These are phyloP conservation scores for Cryptops parisi DNA, from an alignment of 2,888 invertebrate genomes.

Conservation along the genomic window DNA sequence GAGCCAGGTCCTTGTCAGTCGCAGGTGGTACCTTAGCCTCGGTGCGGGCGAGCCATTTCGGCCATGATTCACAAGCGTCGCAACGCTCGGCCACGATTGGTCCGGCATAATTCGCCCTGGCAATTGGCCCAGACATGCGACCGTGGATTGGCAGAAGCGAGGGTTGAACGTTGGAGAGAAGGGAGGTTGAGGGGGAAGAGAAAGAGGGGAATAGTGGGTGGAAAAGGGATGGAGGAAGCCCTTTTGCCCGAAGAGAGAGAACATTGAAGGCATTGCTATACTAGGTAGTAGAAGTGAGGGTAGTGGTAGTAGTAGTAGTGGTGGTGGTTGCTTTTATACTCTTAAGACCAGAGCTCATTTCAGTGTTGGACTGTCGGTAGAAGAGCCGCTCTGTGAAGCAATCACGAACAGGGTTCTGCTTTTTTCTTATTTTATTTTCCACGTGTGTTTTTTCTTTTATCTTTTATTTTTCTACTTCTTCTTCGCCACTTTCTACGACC, in stretches of 20 bases:
- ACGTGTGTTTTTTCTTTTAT: not conserved
- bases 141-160: not conserved
- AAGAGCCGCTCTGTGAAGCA: not conserved
- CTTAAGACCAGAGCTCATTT: not conserved
- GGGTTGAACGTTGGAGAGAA: not conserved
- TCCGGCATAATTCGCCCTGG: not conserved
- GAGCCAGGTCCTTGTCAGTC: not conserved
- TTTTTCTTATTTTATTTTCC: not conserved
- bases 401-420: not conserved
- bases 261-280: too few relatives aligned
- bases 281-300: too few relatives aligned
- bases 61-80: not conserved
- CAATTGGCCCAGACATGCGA: not conserved
- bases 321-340: too few relatives aligned
- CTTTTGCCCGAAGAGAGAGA: too few relatives aligned
- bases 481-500: not conserved
- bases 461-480: not conserved
- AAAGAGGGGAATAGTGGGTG: not conserved
- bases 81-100: not conserved
- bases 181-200: not conserved
- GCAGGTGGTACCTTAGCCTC: not conserved
- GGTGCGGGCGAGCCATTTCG: not conserved
- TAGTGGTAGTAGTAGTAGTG: too few relatives aligned
- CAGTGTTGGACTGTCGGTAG: not conserved
- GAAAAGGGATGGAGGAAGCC: too few relatives aligned